Evolutionary conservation across 2,888 invertebrate genomes (phyloP), one percentile per base, ranked within the genome.

Genomic region (Nemoura dubitans): DNA sequence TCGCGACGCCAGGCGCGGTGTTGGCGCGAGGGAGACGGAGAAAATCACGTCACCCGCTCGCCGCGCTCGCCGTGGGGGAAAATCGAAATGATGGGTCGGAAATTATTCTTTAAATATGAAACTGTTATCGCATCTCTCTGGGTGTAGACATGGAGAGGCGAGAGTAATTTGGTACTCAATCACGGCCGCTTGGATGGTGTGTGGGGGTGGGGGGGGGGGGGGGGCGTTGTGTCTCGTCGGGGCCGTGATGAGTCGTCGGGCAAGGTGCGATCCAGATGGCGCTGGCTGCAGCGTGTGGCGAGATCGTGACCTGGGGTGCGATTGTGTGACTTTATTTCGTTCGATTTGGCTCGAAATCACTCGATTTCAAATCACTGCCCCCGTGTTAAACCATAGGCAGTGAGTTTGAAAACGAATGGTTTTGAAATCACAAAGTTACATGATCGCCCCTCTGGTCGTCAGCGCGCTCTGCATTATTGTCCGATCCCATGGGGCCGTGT

Each of bases 41-140:
- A 82, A 82, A 82, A 82, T 28, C 30, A 29, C 82, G 21, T 82
- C 82, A 43, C 42, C 26, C 43, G 21, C 30, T n/a, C n/a, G 5
- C 1, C 7, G 83, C 21, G n/a, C n/a, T n/a, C n/a, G n/a, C n/a
- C n/a, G n/a, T n/a, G n/a, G 43, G 25, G 43, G 83, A 83, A 83
- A 83, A 43, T 83, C 83, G 21, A 83, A 83, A 83, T 83, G 83
- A 83, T 83, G 83, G 43, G 25, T n/a, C 42, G 83, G 83, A 83
- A 83, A 83, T 83, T 83, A 83, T 83, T 83, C 29, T 83, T 83
- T 83, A 83, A 83, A 83, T 83, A 42, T 42, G 42, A 83, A 83
- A 36, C 59, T 83, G 42, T 36, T 36, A 59, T 59, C 59, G 59
- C 59, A 36, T n/a, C n/a, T n/a, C n/a, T n/a, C 36, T 36, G 10